These are phyloP conservation scores for Rhingia campestris DNA, from an alignment of 2,888 invertebrate genomes.

Conservation along the genomic window DNA sequence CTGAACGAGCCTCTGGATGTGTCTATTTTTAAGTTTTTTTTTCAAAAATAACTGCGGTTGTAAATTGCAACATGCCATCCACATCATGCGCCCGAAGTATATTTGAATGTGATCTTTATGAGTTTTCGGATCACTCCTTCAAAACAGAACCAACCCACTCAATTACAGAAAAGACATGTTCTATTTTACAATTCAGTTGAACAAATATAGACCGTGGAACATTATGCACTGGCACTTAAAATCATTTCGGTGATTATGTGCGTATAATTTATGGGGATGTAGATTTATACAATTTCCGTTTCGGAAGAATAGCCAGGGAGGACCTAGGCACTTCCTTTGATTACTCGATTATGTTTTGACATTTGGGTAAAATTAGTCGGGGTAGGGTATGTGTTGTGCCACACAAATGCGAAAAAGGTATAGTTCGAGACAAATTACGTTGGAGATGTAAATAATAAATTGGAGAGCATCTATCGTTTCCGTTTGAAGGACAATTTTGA, in stretches of 20 bases:
- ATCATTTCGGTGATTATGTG: constrained; percentile 5
- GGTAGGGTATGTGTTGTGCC: not conserved
- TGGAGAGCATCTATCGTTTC: not conserved
- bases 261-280: not conserved
- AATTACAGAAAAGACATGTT: constrained; percentile 27
- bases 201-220: constrained; percentile 3
- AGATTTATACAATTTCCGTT: not conserved
- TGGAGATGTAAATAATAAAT: constrained; percentile 24
- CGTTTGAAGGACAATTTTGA: constrained; percentile 13
- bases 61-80: constrained; percentile 40
- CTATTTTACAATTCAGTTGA: constrained; percentile 26
- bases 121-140: constrained; percentile 24
- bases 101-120: constrained; percentile 31
- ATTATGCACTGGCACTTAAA: constrained; percentile 20
- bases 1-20: constrained; percentile 3
- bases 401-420: not conserved
- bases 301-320: not conserved
- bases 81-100: constrained; percentile 16
- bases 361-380: constrained; percentile 11
- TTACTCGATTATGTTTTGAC: constrained; percentile 28
- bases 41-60: constrained; percentile 13
- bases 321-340: constrained; percentile 9
- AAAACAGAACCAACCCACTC: constrained; percentile 21
- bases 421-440: constrained; percentile 4
- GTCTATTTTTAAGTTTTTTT: constrained; percentile 37